Conservation (phyloP, 1,140 invertebrate genomes). For the Linepithema humile region DNA sequence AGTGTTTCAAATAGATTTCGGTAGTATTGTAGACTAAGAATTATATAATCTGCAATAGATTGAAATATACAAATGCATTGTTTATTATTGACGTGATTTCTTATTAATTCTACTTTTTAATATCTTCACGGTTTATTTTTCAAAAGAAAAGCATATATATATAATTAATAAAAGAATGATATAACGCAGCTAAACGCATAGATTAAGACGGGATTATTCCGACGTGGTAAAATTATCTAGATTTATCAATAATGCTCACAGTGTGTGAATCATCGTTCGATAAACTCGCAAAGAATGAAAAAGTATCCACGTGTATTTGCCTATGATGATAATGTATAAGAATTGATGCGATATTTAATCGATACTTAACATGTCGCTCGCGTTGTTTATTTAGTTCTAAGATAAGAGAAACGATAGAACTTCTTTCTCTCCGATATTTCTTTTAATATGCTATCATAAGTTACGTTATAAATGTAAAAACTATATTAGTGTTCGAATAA, state of each 20-base stretch:
- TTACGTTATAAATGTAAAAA: not conserved
- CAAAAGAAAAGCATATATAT: not conserved
- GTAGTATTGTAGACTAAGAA: too few species aligned
- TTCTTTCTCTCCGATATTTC: not conserved
- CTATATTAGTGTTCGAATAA: slow-evolving; percentile 19
- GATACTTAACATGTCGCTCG: not conserved
- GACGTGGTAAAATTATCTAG: slow-evolving; percentile 27
- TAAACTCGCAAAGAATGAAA: slow-evolving; percentile 1
- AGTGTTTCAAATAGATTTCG: not conserved
- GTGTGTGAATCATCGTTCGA: slow-evolving; percentile 19
- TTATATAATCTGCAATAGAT: not conserved
- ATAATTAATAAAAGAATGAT: not conserved
- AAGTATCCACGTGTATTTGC: slow-evolving; percentile 5
- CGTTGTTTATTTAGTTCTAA: slow-evolving; percentile 28
- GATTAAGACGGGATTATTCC: not conserved
- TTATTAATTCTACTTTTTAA: not conserved
- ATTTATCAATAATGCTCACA: slow-evolving; percentile 40
- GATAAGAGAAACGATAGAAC: slow-evolving; percentile 50
- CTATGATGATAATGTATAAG: slow-evolving; percentile 34
- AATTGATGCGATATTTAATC: slow-evolving; percentile 22
- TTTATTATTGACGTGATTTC: too few species aligned
- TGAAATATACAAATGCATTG: not conserved
- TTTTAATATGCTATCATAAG: not conserved
- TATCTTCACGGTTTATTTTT: not conserved
- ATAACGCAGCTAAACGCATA: not conserved